Conservation (phyloP, 2,113 vertebrate genomes). For the Cisticola juncidis region DNA sequence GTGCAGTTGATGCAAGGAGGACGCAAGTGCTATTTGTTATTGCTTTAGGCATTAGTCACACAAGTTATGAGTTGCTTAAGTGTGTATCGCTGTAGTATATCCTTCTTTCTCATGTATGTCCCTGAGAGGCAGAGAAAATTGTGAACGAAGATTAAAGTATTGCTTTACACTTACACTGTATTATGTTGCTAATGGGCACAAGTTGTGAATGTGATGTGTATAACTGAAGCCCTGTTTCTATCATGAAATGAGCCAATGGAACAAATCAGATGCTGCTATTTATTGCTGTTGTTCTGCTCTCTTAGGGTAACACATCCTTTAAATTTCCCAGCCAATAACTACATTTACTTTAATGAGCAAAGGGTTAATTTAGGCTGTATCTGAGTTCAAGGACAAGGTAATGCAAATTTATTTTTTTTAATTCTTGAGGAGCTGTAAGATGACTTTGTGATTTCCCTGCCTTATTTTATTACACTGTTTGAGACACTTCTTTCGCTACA, state of each 20-base stretch:
- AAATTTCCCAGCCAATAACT: background rate
- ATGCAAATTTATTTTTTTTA: background rate
- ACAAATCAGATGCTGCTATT: background rate
- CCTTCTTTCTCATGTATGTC: accelerated
- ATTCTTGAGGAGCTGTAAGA: background rate
- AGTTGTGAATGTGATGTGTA: accelerated
- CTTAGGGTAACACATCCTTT: background rate
- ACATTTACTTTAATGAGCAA: background rate
- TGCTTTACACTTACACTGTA: accelerated
- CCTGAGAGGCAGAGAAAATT: background rate
- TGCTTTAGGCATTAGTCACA: background rate
- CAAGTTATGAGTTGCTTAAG: background rate
- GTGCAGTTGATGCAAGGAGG: background rate
- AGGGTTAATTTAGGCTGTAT: background rate
- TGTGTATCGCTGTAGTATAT: accelerated
- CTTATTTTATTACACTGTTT: background rate
- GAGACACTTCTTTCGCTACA: background rate
- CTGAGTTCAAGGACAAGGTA: background rate
- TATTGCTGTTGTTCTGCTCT: background rate
- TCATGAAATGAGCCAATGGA: background rate
- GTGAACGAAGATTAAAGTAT: background rate
- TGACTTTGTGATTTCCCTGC: accelerated
- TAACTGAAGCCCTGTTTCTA: background rate
- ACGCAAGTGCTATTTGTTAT: background rate
- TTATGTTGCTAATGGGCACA: background rate